Conservation (phyloP, 2,797 vertebrate genomes). For the Dromococcyx pavoninus region DNA sequence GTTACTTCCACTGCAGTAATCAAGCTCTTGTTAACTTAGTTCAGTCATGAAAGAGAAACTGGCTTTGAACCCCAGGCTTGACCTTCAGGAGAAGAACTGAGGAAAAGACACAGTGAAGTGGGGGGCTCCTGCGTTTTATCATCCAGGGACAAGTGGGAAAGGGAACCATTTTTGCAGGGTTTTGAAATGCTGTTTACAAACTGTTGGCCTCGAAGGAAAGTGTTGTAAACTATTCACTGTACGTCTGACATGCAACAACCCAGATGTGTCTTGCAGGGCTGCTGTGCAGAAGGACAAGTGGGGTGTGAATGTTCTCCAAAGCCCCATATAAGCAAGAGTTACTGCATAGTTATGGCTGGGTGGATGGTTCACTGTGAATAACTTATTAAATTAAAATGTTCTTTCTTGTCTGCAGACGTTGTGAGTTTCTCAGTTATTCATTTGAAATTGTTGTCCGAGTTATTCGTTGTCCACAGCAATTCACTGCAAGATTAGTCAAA, state of each 20-base stretch:
- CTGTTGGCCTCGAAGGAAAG: not conserved
- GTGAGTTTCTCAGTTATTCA: not conserved
- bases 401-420: not conserved
- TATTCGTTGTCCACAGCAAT: conserved; percentile 5
- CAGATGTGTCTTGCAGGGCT: not conserved
- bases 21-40: conserved; percentile 26
- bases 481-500: not conserved
- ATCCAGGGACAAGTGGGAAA: not conserved
- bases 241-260: not conserved
- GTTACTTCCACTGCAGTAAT: conserved; percentile 20
- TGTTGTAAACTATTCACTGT: not conserved
- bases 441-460: not conserved
- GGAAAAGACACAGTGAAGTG: not conserved
- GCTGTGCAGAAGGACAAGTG: not conserved
- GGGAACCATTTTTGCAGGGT: not conserved
- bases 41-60: not conserved
- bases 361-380: not conserved
- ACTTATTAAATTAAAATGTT: not conserved
- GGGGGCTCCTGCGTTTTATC: not conserved
- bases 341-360: not conserved
- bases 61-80: not conserved
- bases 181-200: conserved; percentile 9
- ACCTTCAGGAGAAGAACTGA: not conserved
- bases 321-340: not conserved
- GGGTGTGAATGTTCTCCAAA: not conserved